phyloP scores from a whole-genome alignment of 1,140 invertebrate species.

The Bombus waltoni region DNA sequence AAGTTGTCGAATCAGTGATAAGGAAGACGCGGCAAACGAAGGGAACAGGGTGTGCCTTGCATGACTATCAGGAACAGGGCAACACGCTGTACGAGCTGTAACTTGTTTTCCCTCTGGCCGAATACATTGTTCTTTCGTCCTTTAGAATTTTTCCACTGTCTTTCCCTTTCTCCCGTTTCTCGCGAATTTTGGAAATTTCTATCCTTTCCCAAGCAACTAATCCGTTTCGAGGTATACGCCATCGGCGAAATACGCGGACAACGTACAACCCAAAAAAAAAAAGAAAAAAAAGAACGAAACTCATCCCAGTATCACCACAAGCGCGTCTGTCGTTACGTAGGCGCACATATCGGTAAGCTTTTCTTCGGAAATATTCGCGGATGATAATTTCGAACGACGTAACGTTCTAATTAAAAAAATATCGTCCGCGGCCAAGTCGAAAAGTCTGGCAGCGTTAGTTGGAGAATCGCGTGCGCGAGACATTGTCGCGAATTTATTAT shows the following conservation, averaged over 20 bases:
- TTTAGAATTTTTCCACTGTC: not conserved
- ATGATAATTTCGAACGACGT: not conserved
- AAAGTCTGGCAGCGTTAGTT: not conserved
- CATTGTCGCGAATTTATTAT: constrained; percentile 34
- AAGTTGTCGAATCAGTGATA: constrained; percentile 60
- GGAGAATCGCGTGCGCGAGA: not conserved
- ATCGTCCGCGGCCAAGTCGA: not conserved
- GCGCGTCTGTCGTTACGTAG: too few species aligned
- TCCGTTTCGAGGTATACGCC: too few species aligned
- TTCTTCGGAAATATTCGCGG: not conserved
- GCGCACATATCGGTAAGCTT: not conserved
- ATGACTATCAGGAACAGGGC: constrained; percentile 28
- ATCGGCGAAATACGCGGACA: not conserved
- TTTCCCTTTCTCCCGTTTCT: too few species aligned
- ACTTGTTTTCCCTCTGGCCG: constrained; percentile 38
- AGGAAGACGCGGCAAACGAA: too few species aligned
- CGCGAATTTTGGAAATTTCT: too few species aligned
- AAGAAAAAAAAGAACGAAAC: not conserved
- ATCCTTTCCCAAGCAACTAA: too few species aligned
- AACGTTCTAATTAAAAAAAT: constrained; percentile 1
- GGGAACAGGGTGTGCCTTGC: constrained; percentile 46
- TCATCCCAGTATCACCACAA: not conserved
- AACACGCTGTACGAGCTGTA: constrained; percentile 44
- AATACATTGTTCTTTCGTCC: constrained; percentile 15
- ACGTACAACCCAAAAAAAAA: not conserved